Conservation (phyloP, 2,113 vertebrate genomes). For the Campylomormyrus tamandua region DNA sequence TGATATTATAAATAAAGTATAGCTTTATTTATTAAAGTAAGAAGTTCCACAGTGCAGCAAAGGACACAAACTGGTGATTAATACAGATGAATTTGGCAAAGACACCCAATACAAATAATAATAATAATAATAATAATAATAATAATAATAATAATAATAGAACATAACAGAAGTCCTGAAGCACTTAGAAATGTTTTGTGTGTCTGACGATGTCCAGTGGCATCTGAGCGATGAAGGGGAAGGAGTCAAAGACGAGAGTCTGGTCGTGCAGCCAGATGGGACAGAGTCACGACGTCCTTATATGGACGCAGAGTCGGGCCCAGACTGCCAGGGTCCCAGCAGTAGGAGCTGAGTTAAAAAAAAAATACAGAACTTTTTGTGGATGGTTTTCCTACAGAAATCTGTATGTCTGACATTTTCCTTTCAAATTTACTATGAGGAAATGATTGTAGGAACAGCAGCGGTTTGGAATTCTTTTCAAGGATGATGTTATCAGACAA, state of each 20-base stretch:
- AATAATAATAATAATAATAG: neutral
- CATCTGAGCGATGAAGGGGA: neutral
- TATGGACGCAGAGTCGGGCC: neutral
- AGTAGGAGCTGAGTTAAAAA: neutral
- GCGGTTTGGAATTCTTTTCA: neutral
- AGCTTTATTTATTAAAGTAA: neutral
- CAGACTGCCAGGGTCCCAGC: neutral
- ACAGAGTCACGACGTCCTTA: neutral
- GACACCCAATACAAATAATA: neutral
- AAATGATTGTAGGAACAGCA: neutral
- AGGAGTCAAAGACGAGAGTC: neutral
- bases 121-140: neutral
- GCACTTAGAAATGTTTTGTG: neutral
- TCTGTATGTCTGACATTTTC: neutral
- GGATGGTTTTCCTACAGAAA: neutral
- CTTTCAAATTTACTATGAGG: neutral
- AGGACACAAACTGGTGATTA: neutral
- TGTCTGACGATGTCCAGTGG: neutral
- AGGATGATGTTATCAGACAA: neutral
- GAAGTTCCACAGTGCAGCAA: neutral
- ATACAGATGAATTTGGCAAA: neutral
- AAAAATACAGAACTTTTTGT: neutral
- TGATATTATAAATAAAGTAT: neutral
- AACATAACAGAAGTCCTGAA: neutral
- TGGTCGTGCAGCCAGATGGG: neutral